These are phyloP conservation scores for Pyrocoelia pectoralis DNA, from an alignment of 2,888 invertebrate genomes.

Conservation along the genomic window DNA sequence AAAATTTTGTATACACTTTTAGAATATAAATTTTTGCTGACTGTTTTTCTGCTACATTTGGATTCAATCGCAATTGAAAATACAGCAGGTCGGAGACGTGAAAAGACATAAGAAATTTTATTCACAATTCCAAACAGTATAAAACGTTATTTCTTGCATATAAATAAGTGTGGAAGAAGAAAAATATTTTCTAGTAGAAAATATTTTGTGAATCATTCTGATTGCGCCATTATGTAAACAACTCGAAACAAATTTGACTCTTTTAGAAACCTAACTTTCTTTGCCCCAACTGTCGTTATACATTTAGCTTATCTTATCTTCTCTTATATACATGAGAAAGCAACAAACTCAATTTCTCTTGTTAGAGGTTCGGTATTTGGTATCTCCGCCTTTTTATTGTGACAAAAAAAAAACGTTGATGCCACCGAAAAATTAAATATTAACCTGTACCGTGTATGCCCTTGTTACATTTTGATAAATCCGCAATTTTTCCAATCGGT, in stretches of 20 bases:
- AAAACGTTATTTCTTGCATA: constrained; percentile 1
- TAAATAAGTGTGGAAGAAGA: constrained; percentile 14
- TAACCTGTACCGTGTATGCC: not conserved
- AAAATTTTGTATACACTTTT: no score
- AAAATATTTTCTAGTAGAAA: constrained; percentile 27
- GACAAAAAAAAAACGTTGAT: constrained; percentile 12
- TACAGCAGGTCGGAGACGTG: no score
- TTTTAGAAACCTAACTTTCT: constrained; percentile 39
- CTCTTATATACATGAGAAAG: constrained; percentile 38
- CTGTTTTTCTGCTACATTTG: no score
- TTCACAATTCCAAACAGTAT: not conserved
- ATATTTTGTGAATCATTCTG: constrained; percentile 38
- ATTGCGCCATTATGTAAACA: constrained; percentile 43
- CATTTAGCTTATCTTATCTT: constrained; percentile 42
- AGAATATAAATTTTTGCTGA: no score
- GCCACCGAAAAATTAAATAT: not conserved
- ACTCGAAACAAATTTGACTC: constrained; percentile 40
- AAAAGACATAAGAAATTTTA: no score
- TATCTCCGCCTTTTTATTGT: constrained; percentile 34
- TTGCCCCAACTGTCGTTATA: constrained; percentile 36
- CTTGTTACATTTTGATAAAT: no score
- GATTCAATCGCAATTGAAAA: no score
- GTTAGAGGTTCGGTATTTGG: constrained; percentile 27
- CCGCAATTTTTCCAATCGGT: no score
- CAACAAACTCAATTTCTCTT: constrained; percentile 33